These are phyloP conservation scores for Xanthorhoe spadicearia DNA, from an alignment of 2,888 invertebrate species.

Conservation along the genomic window DNA sequence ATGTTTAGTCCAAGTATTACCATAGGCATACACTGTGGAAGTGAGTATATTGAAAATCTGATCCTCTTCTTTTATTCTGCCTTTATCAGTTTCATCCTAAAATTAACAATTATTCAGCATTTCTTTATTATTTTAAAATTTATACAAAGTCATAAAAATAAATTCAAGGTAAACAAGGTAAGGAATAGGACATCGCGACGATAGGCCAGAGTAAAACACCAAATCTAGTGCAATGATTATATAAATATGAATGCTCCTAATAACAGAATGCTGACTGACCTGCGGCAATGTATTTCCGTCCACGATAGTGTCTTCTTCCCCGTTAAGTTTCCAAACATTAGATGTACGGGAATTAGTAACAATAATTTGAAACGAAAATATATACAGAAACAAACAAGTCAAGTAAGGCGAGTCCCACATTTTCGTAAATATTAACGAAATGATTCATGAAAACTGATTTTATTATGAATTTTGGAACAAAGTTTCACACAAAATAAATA, in stretches of 20 bases:
- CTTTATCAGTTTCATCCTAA: conserved; percentile 77
- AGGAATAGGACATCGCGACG: conserved; percentile 48
- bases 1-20: conserved; percentile 88
- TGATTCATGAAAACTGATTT: conserved; percentile 66
- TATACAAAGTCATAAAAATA: conserved; percentile 35
- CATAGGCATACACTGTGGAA: conserved; percentile 87
- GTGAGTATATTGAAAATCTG: conserved; percentile 90
- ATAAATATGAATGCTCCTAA: conserved; percentile 59
- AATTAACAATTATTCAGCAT: conserved; percentile 22
- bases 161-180: conserved; percentile 56
- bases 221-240: conserved; percentile 64
- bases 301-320: conserved; percentile 90
- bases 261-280: conserved; percentile 66
- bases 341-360: conserved; percentile 92
- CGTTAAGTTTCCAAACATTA: conserved; percentile 92
- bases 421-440: conserved; percentile 64
- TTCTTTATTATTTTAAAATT: neutral
- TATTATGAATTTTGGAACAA: conserved; percentile 49
- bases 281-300: conserved; percentile 86
- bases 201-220: conserved; percentile 49
- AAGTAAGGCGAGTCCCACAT: conserved; percentile 85
- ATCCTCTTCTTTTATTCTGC: conserved; percentile 85
- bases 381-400: conserved; percentile 87
- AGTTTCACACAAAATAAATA: conserved; percentile 59
- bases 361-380: conserved; percentile 89